Percentiles rank a stretch among this genome's conserved stretches.
phyloP scores from a whole-genome alignment of 2,888 invertebrate genomes.

The Synanthedon tipuliformis region DNA sequence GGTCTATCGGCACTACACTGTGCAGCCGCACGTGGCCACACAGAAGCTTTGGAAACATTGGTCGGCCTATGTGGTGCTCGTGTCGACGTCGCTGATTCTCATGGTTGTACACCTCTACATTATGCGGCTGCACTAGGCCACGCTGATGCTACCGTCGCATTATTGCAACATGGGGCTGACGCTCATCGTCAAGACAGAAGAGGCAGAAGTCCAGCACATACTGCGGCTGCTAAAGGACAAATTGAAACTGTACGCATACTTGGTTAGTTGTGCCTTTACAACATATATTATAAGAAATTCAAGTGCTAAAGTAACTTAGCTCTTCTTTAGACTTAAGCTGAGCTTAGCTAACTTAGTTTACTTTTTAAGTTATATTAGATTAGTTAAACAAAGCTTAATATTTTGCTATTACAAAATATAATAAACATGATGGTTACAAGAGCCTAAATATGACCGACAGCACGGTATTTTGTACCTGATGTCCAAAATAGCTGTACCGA shows the following conservation, averaged over 20 bases:
- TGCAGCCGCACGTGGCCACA: constrained; percentile 95
- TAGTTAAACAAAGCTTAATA: background rate
- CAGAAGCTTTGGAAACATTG: constrained; percentile 89
- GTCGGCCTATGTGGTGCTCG: constrained; percentile 89
- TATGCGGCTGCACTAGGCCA: constrained; percentile 97
- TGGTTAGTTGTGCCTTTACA: constrained; percentile 24
- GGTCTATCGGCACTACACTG: constrained; percentile 96
- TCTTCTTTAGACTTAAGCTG: no score
- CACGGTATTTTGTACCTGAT: no score
- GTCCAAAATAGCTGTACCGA: no score
- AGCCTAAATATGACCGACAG: no score
- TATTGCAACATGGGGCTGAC: constrained; percentile 91
- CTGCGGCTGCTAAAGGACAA: constrained; percentile 96
- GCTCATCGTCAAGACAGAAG: constrained; percentile 93
- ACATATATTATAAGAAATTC: background rate
- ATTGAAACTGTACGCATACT: constrained; percentile 86
- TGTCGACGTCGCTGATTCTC: constrained; percentile 90
- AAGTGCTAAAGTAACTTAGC: no score
- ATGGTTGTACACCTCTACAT: constrained; percentile 96
- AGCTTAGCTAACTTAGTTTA: background rate
- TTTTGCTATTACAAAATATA: no score
- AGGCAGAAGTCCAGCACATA: constrained; percentile 93
- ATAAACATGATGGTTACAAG: no score
- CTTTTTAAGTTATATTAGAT: background rate
- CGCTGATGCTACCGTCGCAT: constrained; percentile 89